Base-by-base conservation (phyloP, 2,113 vertebrate genomes). In the Peromyscus leucopus region DNA sequence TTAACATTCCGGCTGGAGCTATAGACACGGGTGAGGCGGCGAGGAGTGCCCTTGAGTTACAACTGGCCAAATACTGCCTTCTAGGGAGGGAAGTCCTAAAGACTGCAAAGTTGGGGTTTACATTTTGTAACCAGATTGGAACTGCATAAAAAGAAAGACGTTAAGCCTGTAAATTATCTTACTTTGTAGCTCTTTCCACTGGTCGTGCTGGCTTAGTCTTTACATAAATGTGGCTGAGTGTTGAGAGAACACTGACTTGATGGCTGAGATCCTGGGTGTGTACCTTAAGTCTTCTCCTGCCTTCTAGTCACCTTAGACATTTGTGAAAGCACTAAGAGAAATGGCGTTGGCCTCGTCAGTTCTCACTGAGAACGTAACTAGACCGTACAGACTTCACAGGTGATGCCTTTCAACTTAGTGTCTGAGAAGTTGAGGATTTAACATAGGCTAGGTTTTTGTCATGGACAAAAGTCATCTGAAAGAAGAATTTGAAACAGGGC, bases 271-370 rank as follows among this genome's bases (percentile, higher is more conserved):
- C 79, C 61, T 90, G 36, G 39, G 6, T 92, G 7, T 46, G 61
- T 26, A 39, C 61, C 8, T 91, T 46, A 74, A 9, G 46, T 71
- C 80, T 90, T 80, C 10, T 79, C 67, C 93, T 78, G 55, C 74
- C n/a, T 84, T 90, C 88, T 36, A 83, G 42, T 42, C 61, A 84
- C 92, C 55, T 84, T 71, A 88, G 48, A 87, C 88, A 33, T 71
- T 75, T 91, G n/a, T 83, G 63, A 93, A 97, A 90, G 72, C 61
- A 61, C 84, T 93, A 83, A 42, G 11, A 94, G n/a, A 28, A 59
- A 69, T 15, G 42, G 31, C 19, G 3, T 91, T 89, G 76, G 42
- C 72, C 94, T 46, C 61, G 63, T 51, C 39, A 57, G 8, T 63
- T 87, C 69, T 61, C 74, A 16, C 24, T 31, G 74, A 55, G 74